Conservation (phyloP, 2,888 invertebrate species). For the Ophion slaviceki region DNA sequence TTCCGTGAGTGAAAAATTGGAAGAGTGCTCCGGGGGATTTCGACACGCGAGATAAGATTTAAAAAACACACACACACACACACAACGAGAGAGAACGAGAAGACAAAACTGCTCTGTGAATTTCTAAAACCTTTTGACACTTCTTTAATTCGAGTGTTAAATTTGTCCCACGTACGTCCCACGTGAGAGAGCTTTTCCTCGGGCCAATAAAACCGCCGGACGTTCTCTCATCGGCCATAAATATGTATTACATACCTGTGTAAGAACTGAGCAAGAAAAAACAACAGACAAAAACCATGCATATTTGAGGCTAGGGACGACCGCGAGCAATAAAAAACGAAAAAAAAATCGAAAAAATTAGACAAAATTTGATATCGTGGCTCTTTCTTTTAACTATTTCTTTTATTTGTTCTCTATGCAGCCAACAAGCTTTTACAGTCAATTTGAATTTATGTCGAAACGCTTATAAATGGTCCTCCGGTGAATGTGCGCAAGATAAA, state of each 20-base stretch:
- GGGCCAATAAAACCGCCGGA: slow-evolving; percentile 47
- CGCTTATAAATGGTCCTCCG: slow-evolving; percentile 9
- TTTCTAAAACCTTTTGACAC: slow-evolving; percentile 61
- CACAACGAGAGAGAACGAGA: slow-evolving; percentile 8
- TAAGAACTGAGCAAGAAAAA: slow-evolving; percentile 35
- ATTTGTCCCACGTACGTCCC: slow-evolving; percentile 31
- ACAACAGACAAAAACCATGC: slow-evolving; percentile 29
- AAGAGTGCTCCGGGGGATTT: not conserved
- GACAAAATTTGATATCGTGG: slow-evolving; percentile 6
- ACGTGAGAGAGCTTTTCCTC: slow-evolving; percentile 24
- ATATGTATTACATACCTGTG: slow-evolving; percentile 35
- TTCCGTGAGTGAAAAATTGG: slow-evolving; percentile 23
- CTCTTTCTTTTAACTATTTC: slow-evolving; percentile 68
- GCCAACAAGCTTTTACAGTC: slow-evolving; percentile 79
- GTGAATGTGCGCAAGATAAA: slow-evolving; percentile 24
- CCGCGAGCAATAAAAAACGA: not conserved
- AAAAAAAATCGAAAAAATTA: slow-evolving; percentile 13
- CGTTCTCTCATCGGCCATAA: slow-evolving; percentile 31
- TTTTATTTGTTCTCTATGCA: slow-evolving; percentile 72
- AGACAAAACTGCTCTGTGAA: slow-evolving; percentile 35
- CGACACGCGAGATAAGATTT: slow-evolving; percentile 25
- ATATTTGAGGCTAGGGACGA: not conserved
- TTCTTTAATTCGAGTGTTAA: slow-evolving; percentile 50
- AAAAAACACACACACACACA: not conserved
- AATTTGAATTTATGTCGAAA: slow-evolving; percentile 76